Evolutionary conservation across 2,888 invertebrate species (phyloP).

Genomic region (Chloroclysta siterata): DNA sequence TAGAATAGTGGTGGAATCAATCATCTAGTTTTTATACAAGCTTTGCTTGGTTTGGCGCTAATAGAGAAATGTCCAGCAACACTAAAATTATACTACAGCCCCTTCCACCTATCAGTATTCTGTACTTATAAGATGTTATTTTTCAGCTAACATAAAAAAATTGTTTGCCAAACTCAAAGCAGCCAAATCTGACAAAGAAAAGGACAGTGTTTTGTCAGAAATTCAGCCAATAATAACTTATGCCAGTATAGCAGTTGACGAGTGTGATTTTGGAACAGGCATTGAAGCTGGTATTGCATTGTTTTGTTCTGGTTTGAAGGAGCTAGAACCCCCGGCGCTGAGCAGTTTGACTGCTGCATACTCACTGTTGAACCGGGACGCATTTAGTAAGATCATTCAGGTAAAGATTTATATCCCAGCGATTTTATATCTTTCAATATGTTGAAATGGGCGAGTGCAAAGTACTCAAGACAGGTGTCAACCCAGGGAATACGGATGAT

Average conservation of each 20-base stretch:
- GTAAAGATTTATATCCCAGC: conserved; percentile 52
- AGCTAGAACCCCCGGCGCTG: conserved; percentile 87
- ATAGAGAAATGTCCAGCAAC: too few relatives aligned
- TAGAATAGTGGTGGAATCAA: too few relatives aligned
- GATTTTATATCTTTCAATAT: too few relatives aligned
- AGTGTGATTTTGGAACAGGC: conserved; percentile 97
- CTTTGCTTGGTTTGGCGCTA: too few relatives aligned
- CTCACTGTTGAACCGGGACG: conserved; percentile 88
- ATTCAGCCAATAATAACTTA: conserved; percentile 93
- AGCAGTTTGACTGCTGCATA: conserved; percentile 91
- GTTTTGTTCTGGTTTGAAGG: conserved; percentile 89
- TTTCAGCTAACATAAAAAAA: conserved; percentile 87
- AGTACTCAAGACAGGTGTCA: too few relatives aligned
- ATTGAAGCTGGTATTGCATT: conserved; percentile 95
- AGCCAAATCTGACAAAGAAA: conserved; percentile 84
- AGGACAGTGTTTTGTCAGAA: conserved; percentile 86
- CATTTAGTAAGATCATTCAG: conserved; percentile 89
- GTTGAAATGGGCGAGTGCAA: too few relatives aligned
- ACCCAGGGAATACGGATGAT: too few relatives aligned
- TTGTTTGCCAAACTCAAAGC: conserved; percentile 88
- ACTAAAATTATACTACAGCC: too few relatives aligned
- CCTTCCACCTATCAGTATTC: not conserved
- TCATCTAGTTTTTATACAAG: not conserved
- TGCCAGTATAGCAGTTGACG: conserved; percentile 96
- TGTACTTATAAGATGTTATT: conserved; percentile 3